phyloP scores from a whole-genome alignment of 1,140 invertebrate genomes.

The Drosophila nebulosa region DNA sequence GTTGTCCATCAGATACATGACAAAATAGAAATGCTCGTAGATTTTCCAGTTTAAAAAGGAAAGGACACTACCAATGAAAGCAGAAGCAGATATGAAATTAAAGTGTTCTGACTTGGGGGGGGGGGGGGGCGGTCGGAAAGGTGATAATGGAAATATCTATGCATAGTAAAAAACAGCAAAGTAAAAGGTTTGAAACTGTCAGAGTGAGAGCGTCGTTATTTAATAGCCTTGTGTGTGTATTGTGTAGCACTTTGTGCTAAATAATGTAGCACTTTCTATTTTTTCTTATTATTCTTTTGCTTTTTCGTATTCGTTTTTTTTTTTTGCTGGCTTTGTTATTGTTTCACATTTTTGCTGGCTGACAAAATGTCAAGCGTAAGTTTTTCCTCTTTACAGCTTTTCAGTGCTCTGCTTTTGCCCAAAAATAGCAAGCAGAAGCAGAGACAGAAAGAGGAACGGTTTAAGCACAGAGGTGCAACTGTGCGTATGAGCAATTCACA shows the following conservation, averaged over 20 bases:
- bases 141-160: background rate
- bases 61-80: too few species aligned
- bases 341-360: slow-evolving; percentile 40
- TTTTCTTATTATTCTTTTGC: too few species aligned
- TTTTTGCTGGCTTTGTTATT: slow-evolving; percentile 10
- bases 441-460: slow-evolving; percentile 11
- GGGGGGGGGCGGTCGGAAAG: background rate
- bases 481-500: slow-evolving; percentile 63
- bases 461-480: slow-evolving; percentile 49
- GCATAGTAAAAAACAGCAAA: background rate
- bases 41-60: too few species aligned
- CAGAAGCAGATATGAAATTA: too few species aligned
- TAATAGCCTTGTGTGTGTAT: slow-evolving; percentile 1
- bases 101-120: too few species aligned
- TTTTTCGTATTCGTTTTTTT: too few species aligned
- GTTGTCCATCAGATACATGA: too few species aligned
- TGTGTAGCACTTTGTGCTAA: slow-evolving; percentile 16
- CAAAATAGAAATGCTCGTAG: too few species aligned
- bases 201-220: background rate
- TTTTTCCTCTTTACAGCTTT: slow-evolving; percentile 12
- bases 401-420: background rate
- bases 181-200: background rate
- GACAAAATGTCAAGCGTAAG: slow-evolving; percentile 48
- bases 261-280: slow-evolving; percentile 2
- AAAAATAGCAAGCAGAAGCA: background rate